Evolutionary conservation across 2,888 invertebrate species (phyloP).

Genomic region (Sphinx pinastri): DNA sequence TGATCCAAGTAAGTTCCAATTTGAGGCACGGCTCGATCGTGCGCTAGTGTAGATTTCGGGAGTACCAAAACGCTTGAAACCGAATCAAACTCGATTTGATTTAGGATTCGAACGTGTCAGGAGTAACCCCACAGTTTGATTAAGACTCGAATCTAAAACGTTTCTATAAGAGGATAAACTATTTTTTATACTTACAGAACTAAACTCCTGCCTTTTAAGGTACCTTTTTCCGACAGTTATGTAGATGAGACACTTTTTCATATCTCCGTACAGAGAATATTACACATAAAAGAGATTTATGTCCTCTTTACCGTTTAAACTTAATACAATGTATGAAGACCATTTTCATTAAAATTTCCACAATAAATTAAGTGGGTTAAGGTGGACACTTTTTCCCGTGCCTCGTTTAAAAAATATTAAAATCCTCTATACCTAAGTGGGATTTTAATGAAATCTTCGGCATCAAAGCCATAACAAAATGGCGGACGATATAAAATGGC

Average conservation of each 20-base stretch:
- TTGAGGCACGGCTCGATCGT: too few species aligned
- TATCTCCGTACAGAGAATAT: not conserved
- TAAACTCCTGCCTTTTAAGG: not conserved
- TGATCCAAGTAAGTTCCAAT: too few species aligned
- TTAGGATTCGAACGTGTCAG: too few species aligned
- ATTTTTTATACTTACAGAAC: not conserved
- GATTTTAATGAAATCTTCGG: constrained; percentile 6
- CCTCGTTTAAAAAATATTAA: constrained; percentile 11
- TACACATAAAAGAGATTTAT: constrained; percentile 23
- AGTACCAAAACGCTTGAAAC: too few species aligned
- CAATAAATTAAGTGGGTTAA: constrained; percentile 20
- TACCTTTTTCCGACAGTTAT: not conserved
- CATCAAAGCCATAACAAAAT: constrained; percentile 8
- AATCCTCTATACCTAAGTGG: not conserved
- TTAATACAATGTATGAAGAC: constrained; percentile 14
- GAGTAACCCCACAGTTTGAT: too few species aligned
- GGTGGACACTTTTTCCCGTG: constrained; percentile 16
- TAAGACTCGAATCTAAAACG: not conserved
- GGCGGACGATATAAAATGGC: constrained; percentile 4
- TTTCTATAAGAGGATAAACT: not conserved
- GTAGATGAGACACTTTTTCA: constrained; percentile 16
- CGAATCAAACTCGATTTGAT: too few species aligned
- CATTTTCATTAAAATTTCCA: constrained; percentile 21
- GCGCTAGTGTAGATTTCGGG: too few species aligned
- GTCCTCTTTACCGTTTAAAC: constrained; percentile 5